Conservation (phyloP, 23 tunicate species). For the Botrylloides violaceus region DNA sequence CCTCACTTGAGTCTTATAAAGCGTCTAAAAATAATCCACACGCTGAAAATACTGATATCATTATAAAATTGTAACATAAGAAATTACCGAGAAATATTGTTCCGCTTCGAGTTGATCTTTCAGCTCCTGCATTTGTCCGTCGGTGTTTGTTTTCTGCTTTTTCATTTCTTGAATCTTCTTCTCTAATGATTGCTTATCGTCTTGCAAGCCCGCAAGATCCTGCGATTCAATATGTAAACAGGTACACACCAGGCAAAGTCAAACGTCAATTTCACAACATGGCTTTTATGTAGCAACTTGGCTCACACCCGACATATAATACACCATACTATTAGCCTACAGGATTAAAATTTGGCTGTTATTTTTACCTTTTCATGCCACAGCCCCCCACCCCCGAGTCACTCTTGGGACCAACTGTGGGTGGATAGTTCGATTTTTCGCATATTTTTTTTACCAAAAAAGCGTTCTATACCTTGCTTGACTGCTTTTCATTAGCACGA, state of each 20-base stretch:
- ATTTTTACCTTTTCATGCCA: too few species aligned
- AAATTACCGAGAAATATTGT: conserved; percentile 83
- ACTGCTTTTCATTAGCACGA: conserved; percentile 53
- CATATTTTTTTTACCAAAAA: too few species aligned
- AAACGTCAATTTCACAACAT: too few species aligned
- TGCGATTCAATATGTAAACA: too few species aligned
- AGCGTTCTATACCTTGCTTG: conserved; percentile 31
- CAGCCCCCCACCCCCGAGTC: too few species aligned
- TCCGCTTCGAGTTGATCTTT: conserved; percentile 98
- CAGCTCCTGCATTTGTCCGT: conserved; percentile 90
- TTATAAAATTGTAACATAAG: background rate
- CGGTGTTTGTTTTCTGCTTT: conserved; percentile 58
- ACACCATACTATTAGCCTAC: too few species aligned
- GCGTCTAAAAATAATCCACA: conserved; percentile 45
- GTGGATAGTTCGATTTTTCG: too few species aligned
- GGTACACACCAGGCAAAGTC: too few species aligned
- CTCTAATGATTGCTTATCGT: conserved; percentile 67
- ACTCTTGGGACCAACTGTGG: too few species aligned
- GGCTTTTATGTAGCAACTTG: too few species aligned
- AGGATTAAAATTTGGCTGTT: too few species aligned
- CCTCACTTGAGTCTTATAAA: conserved; percentile 82
- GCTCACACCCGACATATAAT: too few species aligned
- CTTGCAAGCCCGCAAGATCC: conserved; percentile 55
- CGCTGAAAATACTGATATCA: background rate
- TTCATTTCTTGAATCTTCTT: conserved; percentile 58